phyloP scores from a whole-genome alignment of 2,888 invertebrate species.

The Euclidia mi region DNA sequence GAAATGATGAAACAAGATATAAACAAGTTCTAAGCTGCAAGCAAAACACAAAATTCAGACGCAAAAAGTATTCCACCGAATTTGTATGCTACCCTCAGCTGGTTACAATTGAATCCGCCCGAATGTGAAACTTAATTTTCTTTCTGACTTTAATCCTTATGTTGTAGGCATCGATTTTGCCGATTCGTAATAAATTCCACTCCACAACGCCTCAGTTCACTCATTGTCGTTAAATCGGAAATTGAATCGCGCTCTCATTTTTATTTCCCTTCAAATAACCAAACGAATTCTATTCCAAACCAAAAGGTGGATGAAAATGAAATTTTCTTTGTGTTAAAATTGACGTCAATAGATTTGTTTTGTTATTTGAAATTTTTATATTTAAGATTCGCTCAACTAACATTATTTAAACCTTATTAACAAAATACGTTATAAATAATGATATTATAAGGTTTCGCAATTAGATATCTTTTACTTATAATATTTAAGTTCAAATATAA shows the following conservation, averaged over 20 bases:
- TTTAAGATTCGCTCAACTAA: no score
- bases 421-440: no score
- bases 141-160: slow-evolving; percentile 25
- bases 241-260: slow-evolving; percentile 48
- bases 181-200: slow-evolving; percentile 44
- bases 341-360: background rate
- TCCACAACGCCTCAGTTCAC: slow-evolving; percentile 40
- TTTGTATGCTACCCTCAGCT: slow-evolving; percentile 26
- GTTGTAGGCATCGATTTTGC: slow-evolving; percentile 33
- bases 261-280: slow-evolving; percentile 30
- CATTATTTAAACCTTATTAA: no score
- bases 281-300: slow-evolving; percentile 23
- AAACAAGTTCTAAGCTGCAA: no score
- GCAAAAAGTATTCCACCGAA: background rate
- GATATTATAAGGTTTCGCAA: no score
- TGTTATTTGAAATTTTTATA: background rate
- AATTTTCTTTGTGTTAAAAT: slow-evolving; percentile 5
- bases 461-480: no score
- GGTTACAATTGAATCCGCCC: slow-evolving; percentile 34
- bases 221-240: slow-evolving; percentile 49
- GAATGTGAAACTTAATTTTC: slow-evolving; percentile 32
- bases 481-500: no score
- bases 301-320: slow-evolving; percentile 1
- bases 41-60: background rate
- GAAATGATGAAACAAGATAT: no score